A percentile compares a stretch with the other conserved stretches of the same genome.
Conservation (phyloP, 37 sponge, comb jelly and placozoan genomes). For the Eunapius fragilis region DNA sequence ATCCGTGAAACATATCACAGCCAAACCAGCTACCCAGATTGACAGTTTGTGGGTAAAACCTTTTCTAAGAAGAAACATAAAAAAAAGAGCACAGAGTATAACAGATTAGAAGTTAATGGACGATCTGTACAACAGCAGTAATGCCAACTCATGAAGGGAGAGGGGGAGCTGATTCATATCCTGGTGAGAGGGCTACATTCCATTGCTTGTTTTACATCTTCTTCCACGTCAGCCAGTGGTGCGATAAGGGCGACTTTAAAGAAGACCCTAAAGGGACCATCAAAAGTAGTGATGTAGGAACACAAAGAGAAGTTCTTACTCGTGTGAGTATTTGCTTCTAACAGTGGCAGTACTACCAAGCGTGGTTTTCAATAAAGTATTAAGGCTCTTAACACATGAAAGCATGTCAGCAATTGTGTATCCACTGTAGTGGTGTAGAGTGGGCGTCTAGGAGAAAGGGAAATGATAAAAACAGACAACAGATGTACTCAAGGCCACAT, state of each 20-base stretch:
- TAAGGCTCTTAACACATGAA: constrained; percentile 73
- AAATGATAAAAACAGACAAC: not conserved
- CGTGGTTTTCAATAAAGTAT: constrained; percentile 65
- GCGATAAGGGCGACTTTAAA: constrained; percentile 67
- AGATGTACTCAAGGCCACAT: constrained; percentile 2
- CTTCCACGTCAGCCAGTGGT: constrained; percentile 51
- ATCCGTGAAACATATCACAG: not conserved
- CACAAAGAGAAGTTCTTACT: constrained; percentile 53
- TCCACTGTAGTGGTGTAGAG: constrained; percentile 88
- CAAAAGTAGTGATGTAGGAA: no score
- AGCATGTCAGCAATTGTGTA: constrained; percentile 69
- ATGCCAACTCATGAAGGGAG: constrained; percentile 2
- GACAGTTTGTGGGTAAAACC: not conserved
- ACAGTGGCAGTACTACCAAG: constrained; percentile 65
- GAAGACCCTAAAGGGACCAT: constrained; percentile 72
- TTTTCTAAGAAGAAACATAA: not conserved
- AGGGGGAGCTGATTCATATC: constrained; percentile 10
- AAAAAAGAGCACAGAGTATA: not conserved
- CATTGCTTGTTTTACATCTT: constrained; percentile 35
- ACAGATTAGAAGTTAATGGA: not conserved
- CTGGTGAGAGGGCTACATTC: constrained; percentile 9
- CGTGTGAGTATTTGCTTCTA: constrained; percentile 92
- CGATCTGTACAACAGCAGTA: not conserved
- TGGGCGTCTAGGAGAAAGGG: constrained; percentile 62
- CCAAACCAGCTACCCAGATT: not conserved